Conservation (phyloP, 2,888 invertebrate genomes). For the Petrophora chlorosata region DNA sequence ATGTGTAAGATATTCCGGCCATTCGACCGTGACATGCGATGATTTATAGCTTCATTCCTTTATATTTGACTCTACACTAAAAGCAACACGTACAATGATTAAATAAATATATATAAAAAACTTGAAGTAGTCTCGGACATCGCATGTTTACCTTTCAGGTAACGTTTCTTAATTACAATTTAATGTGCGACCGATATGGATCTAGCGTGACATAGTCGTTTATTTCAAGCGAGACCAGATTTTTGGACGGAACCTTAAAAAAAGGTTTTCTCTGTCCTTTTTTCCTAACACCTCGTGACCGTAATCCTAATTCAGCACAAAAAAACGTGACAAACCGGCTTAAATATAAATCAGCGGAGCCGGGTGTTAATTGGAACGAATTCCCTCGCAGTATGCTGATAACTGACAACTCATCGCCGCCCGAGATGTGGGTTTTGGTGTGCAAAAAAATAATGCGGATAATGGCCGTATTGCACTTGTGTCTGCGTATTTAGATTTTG, state of each 20-base stretch:
- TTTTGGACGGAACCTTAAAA: slow-evolving; percentile 23
- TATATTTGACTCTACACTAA: slow-evolving; percentile 6
- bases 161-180: slow-evolving; percentile 12
- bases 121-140: slow-evolving; percentile 2
- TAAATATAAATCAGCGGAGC: slow-evolving; percentile 67
- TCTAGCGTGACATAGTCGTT: slow-evolving; percentile 12
- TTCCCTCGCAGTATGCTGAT: slow-evolving; percentile 62
- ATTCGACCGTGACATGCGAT: slow-evolving; percentile 20
- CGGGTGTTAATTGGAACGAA: slow-evolving; percentile 81
- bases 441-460: slow-evolving; percentile 28
- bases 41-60: slow-evolving; percentile 19
- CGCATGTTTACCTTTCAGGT: slow-evolving; percentile 4
- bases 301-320: slow-evolving; percentile 63
- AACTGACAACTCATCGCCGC: slow-evolving; percentile 44
- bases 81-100: slow-evolving; percentile 7
- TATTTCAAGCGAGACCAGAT: slow-evolving; percentile 5
- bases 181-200: slow-evolving; percentile 6
- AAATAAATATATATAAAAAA: no score
- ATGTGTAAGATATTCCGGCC: slow-evolving; percentile 15
- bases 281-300: slow-evolving; percentile 61
- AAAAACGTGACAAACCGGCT: slow-evolving; percentile 64
- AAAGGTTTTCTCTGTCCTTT: slow-evolving; percentile 42
- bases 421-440: slow-evolving; percentile 33
- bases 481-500: background rate
- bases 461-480: slow-evolving; percentile 11